These are phyloP conservation scores for Telmatochromis brichardi DNA, from an alignment of 2,113 vertebrate species.

Conservation along the genomic window DNA sequence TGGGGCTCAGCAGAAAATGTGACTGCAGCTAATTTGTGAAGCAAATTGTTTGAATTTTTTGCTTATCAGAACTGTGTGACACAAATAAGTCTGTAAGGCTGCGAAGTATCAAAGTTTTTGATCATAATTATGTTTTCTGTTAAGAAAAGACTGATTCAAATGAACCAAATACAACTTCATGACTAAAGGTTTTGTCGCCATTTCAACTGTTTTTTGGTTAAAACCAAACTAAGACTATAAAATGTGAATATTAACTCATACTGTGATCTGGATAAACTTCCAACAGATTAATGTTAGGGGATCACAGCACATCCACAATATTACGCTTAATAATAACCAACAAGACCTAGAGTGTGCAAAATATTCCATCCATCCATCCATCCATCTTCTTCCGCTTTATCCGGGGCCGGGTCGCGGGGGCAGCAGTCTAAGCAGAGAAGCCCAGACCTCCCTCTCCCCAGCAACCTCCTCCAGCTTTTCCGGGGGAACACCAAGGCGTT, in stretches of 20 bases:
- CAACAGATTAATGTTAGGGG: not conserved
- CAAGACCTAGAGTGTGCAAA: not conserved
- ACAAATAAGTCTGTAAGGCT: not conserved
- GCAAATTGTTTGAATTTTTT: not conserved
- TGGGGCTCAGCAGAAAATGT: not conserved
- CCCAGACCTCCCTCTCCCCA: not conserved
- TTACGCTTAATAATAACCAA: not conserved
- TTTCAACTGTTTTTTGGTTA: not conserved
- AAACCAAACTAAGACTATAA: not conserved
- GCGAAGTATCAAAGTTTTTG: not conserved
- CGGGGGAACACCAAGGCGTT: rapidly evolving
- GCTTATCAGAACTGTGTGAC: not conserved
- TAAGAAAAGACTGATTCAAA: not conserved
- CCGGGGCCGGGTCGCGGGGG: rapidly evolving
- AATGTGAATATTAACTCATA: not conserved
- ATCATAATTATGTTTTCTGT: not conserved
- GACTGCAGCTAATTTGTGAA: not conserved
- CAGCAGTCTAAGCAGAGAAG: not conserved
- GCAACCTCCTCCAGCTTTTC: rapidly evolving
- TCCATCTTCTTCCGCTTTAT: not conserved
- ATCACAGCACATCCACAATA: not conserved
- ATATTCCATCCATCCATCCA: not conserved
- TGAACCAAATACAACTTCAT: not conserved
- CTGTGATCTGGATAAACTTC: not conserved
- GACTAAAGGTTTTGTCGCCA: not conserved